These are phyloP conservation scores for Drosophila mulleri DNA, from an alignment of 2,888 invertebrate genomes.

Conservation along the genomic window DNA sequence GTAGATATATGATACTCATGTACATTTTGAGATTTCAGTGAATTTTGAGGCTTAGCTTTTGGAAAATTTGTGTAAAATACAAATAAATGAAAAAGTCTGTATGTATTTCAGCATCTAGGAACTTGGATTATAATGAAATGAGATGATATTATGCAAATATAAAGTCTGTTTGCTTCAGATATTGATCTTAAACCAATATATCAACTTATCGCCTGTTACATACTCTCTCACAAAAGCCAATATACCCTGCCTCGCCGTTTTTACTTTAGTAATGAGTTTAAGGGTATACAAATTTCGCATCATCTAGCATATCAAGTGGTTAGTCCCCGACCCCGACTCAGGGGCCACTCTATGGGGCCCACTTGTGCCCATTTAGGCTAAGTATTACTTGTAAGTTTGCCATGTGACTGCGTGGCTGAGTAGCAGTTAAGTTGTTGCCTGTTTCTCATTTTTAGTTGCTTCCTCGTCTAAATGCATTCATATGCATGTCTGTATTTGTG, in stretches of 20 bases:
- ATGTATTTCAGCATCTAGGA: too few species aligned
- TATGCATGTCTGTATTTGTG: not conserved
- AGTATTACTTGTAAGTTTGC: constrained; percentile 79
- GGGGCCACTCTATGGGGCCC: constrained; percentile 36
- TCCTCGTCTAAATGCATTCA: not conserved
- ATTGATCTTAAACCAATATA: not conserved
- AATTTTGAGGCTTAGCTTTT: too few species aligned
- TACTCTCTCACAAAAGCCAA: not conserved
- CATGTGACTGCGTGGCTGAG: constrained; percentile 75
- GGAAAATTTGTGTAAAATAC: too few species aligned
- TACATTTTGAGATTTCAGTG: too few species aligned
- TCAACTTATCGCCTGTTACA: not conserved
- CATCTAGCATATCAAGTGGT: constrained; percentile 58
- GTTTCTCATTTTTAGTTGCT: constrained; percentile 11
- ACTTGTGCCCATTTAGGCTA: constrained; percentile 78
- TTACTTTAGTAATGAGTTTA: not conserved
- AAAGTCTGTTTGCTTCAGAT: too few species aligned
- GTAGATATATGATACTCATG: not conserved
- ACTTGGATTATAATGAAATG: too few species aligned
- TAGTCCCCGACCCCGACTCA: constrained; percentile 27
- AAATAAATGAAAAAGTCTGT: too few species aligned
- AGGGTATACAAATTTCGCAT: constrained; percentile 62
- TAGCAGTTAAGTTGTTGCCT: constrained; percentile 57
- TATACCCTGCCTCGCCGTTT: not conserved
- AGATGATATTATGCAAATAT: too few species aligned